phyloP scores from a whole-genome alignment of 2,113 vertebrate species.

The Myotis brandtii region DNA sequence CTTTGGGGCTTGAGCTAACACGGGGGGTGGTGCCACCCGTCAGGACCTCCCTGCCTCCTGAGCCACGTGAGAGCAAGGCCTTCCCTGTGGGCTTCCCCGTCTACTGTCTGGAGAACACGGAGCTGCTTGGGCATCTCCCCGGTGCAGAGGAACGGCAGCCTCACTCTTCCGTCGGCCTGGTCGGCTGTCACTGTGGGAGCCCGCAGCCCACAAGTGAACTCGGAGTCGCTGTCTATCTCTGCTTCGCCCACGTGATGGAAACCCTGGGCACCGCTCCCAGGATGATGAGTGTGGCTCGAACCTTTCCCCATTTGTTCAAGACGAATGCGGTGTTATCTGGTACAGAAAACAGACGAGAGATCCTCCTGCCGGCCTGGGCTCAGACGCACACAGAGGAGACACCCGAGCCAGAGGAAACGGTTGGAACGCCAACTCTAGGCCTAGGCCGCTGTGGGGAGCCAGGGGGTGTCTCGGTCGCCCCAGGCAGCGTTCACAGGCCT shows the following conservation, averaged over 20 bases:
- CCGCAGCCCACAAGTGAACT: constrained; percentile 65
- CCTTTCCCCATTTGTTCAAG: constrained; percentile 64
- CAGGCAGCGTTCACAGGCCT: no score
- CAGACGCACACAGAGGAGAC: constrained; percentile 64
- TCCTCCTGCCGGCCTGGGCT: background rate
- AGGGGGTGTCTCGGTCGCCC: no score
- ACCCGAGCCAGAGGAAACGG: constrained; percentile 74
- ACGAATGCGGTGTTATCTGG: constrained; percentile 75
- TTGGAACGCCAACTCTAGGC: constrained; percentile 74
- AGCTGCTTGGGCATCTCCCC: background rate
- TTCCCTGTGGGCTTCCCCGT: background rate
- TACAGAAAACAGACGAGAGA: constrained; percentile 77
- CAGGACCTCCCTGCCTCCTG: background rate
- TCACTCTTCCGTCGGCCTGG: constrained; percentile 35
- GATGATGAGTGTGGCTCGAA: constrained; percentile 74
- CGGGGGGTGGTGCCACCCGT: background rate
- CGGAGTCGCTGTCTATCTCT: constrained; percentile 42
- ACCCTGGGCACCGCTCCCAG: background rate
- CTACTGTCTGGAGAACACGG: constrained; percentile 3
- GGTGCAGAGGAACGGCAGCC: constrained; percentile 4
- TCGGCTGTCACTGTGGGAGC: background rate
- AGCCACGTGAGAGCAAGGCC: background rate
- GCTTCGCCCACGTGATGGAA: constrained; percentile 67
- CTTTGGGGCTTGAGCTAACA: background rate
- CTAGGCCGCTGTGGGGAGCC: no score